Evolutionary conservation across 2,888 invertebrate genomes (phyloP).

Genomic region (Andrena dorsata): DNA sequence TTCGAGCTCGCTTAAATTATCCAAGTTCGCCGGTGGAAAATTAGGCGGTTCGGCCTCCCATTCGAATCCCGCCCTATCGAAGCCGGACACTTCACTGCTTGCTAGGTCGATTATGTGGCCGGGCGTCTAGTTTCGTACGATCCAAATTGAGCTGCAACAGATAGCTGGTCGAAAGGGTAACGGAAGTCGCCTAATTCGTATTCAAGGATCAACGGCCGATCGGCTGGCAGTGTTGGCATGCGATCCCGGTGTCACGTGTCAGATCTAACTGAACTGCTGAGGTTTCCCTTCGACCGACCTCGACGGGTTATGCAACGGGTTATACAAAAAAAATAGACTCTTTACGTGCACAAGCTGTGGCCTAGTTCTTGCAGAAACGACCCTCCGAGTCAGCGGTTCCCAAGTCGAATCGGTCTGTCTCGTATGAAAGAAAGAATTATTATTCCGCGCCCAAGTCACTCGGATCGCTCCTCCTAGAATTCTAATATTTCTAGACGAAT

Average conservation of each 20-base stretch:
- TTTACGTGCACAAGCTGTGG: constrained; percentile 70
- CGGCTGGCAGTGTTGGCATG: constrained; percentile 47
- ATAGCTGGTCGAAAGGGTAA: background rate
- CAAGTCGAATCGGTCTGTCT: constrained; percentile 27
- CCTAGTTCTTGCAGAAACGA: constrained; percentile 68
- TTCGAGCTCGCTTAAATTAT: background rate
- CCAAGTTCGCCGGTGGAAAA: background rate
- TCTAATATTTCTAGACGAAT: background rate
- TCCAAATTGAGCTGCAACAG: background rate
- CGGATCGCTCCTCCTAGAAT: background rate
- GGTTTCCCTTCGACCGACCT: constrained; percentile 72
- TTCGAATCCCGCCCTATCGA: background rate
- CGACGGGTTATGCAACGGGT: constrained; percentile 57
- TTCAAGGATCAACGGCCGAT: constrained; percentile 74
- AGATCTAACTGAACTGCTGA: constrained; percentile 75
- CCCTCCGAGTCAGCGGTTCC: constrained; percentile 64
- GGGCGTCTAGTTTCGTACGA: background rate
- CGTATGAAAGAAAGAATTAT: constrained; percentile 20
- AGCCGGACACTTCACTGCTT: no score
- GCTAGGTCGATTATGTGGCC: no score
- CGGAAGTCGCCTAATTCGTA: constrained; percentile 68
- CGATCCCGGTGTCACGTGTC: constrained; percentile 71
- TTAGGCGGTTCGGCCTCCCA: background rate
- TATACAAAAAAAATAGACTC: constrained; percentile 55
- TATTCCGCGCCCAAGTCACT: background rate